These are phyloP conservation scores for Drosophila limbata DNA, from an alignment of 2,888 invertebrate genomes.

Conservation along the genomic window DNA sequence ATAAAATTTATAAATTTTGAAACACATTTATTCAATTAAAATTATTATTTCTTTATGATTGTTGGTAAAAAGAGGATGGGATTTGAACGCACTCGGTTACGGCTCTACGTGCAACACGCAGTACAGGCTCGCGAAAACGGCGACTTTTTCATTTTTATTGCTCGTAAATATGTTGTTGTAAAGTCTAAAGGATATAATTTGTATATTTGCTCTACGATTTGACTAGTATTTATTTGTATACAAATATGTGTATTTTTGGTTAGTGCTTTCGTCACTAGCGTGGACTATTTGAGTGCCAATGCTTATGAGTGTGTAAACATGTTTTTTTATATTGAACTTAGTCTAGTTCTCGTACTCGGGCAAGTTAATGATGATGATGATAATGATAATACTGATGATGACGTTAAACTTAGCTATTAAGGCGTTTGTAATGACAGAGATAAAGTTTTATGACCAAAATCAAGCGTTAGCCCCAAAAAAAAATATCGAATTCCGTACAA, in stretches of 20 bases:
- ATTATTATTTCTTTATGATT: background rate
- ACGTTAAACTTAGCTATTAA: constrained; percentile 50
- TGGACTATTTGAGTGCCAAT: background rate
- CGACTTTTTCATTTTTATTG: too few species aligned
- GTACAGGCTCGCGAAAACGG: too few species aligned
- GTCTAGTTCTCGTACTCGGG: too few species aligned
- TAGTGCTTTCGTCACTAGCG: too few species aligned
- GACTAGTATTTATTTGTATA: background rate
- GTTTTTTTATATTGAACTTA: background rate
- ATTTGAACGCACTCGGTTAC: constrained; percentile 92
- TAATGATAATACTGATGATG: constrained; percentile 2
- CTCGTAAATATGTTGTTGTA: too few species aligned
- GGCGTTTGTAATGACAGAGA: constrained; percentile 61
- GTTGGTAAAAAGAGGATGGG: constrained; percentile 88
- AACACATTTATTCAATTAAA: background rate
- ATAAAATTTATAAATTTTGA: background rate
- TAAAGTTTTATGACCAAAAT: constrained; percentile 62
- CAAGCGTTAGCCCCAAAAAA: constrained; percentile 1
- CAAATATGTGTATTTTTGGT: background rate
- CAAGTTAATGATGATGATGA: background rate
- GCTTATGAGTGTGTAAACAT: background rate
- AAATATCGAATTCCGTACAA: background rate
- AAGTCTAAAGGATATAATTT: too few species aligned
- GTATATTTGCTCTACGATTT: background rate
- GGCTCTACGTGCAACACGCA: too few species aligned